phyloP scores from a whole-genome alignment of 2,888 invertebrate genomes.

The Diachrysia chrysitis region DNA sequence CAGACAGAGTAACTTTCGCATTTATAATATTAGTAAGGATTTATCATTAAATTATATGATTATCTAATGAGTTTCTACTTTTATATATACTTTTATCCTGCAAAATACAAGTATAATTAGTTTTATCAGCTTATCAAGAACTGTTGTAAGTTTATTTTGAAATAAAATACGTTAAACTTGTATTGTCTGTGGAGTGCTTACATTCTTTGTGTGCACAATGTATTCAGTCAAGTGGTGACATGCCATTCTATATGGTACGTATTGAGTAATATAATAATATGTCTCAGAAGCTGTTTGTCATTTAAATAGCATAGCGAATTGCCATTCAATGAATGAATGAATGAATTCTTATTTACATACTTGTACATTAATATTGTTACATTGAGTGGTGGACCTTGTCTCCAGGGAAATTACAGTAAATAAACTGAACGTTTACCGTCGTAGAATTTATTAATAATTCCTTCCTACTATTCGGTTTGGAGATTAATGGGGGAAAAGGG shows the following conservation, averaged over 20 bases:
- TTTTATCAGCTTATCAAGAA: too few relatives aligned
- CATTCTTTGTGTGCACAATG: not conserved
- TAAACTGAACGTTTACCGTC: too few relatives aligned
- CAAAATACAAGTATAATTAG: too few relatives aligned
- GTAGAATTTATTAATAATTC: too few relatives aligned
- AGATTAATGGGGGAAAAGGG: too few relatives aligned
- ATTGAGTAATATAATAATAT: not conserved
- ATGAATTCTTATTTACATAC: not conserved
- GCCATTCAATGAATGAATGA: not conserved
- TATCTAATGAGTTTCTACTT: too few relatives aligned
- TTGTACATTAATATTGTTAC: not conserved
- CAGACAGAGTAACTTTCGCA: too few relatives aligned
- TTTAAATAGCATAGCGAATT: not conserved
- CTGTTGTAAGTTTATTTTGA: not conserved
- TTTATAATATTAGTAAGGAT: too few relatives aligned
- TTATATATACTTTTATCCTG: too few relatives aligned
- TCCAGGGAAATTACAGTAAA: not conserved
- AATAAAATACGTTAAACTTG: conserved; percentile 2
- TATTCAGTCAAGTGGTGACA: not conserved
- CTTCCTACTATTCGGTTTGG: too few relatives aligned
- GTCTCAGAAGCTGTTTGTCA: not conserved
- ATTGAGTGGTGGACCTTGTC: not conserved
- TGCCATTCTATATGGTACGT: not conserved
- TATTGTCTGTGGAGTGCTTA: not conserved
- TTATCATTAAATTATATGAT: too few relatives aligned